Evolutionary conservation across 2,888 invertebrate genomes (phyloP).

Genomic region (Chymomyza fuscimana): DNA sequence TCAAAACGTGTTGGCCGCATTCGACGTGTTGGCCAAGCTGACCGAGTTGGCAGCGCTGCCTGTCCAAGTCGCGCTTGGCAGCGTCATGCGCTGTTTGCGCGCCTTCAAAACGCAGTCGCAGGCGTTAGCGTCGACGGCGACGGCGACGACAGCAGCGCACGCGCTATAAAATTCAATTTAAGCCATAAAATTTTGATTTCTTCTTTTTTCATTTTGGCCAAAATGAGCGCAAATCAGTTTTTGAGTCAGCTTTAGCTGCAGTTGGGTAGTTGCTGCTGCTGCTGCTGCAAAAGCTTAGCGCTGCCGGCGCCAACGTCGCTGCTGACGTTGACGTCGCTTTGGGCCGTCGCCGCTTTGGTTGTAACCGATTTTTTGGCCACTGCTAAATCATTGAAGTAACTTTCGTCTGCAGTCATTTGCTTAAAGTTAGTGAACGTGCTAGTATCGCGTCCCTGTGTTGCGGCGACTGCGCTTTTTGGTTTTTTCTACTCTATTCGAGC

Average conservation of each 20-base stretch:
- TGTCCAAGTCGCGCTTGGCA: background rate
- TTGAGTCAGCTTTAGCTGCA: background rate
- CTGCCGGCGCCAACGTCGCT: slow-evolving; percentile 11
- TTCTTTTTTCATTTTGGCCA: slow-evolving; percentile 26
- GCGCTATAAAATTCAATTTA: slow-evolving; percentile 60
- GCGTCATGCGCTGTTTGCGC: background rate
- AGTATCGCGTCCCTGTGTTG: slow-evolving; percentile 72
- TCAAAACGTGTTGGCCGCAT: slow-evolving; percentile 54
- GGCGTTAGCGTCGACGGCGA: background rate
- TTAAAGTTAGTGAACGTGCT: slow-evolving; percentile 80
- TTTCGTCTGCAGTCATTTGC: slow-evolving; percentile 80
- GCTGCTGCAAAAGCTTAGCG: slow-evolving; percentile 8
- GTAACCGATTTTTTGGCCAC: slow-evolving; percentile 75
- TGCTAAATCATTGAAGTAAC: slow-evolving; percentile 78
- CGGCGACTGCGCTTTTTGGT: slow-evolving; percentile 50
- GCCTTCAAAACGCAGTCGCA: background rate
- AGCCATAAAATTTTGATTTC: slow-evolving; percentile 14
- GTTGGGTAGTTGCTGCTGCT: background rate
- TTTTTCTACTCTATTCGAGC: slow-evolving; percentile 26
- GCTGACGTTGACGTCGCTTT: slow-evolving; percentile 10
- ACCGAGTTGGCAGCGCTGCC: slow-evolving; percentile 2
- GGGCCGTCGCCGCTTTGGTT: slow-evolving; percentile 42
- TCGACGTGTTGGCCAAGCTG: slow-evolving; percentile 13
- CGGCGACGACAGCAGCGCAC: slow-evolving; percentile 19
- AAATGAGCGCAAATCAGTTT: slow-evolving; percentile 31